Base-by-base conservation (phyloP, 1,140 invertebrate species). In the Drosophila triauraria region DNA sequence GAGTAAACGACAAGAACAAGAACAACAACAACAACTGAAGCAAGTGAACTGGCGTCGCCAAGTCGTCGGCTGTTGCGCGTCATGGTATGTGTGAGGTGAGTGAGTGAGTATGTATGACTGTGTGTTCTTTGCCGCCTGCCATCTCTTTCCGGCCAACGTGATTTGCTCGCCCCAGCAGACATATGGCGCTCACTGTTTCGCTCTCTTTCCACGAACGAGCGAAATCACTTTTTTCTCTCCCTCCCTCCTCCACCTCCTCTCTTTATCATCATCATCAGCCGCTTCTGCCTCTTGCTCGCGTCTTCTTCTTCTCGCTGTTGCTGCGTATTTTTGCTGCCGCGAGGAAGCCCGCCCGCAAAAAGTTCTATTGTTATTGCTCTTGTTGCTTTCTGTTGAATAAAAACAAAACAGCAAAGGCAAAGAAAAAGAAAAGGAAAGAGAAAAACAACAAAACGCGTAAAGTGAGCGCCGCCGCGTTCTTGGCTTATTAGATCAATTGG, bases 401-500 rank as follows among this genome's bases (percentile, higher is more conserved):
- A 71, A 76, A 62, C 65, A 47, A 83, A 80, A 43, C 67, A 58
- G 46, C 57, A 57, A 63, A 74, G 64, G 51, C 54, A 56, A 80
- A 83, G 17, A 51, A 72, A 68, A 80, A 74, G 54, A 75, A 51
- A 56, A 80, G 80, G 17, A 51, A 72, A 68, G 78, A 74, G 54
- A 75, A 51, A 30, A 54, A 38, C 12, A 54, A 54, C 51, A 54
- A 54, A 56, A 67, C 65, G 63, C 70, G 62, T 75, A 62, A 79
- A 85, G 77, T 72, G 74, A 84, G 74, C 74, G 64, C 60, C 82
- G 61, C 35, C 53, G 78, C 77, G 72, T 79, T 86, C 69, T 80
- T 83, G 75, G 80, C 83, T 87, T 83, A 87, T 83, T 88, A 88
- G 84, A 87, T 88, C 72, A 87, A 88, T 86, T 86, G 82, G 80